These are phyloP conservation scores for Nycticebus coucang DNA, from an alignment of 2,113 vertebrate species.

Conservation along the genomic window DNA sequence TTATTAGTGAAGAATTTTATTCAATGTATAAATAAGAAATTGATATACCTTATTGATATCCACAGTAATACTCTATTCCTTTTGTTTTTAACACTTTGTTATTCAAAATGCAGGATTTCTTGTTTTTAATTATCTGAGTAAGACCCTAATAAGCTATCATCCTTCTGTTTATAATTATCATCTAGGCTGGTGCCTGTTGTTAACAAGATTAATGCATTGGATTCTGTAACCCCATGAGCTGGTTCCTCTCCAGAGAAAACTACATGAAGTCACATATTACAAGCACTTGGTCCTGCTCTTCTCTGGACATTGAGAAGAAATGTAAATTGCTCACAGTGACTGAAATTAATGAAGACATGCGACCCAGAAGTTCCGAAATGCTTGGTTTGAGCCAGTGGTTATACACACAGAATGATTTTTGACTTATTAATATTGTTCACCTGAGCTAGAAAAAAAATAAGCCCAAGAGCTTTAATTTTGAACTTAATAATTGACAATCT, in stretches of 20 bases:
- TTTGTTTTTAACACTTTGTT: not conserved
- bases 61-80: not conserved
- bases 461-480: not conserved
- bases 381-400: not conserved
- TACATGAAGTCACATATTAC: no score
- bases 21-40: not conserved
- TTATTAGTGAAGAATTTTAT: not conserved
- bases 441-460: not conserved
- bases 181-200: not conserved
- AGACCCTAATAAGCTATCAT: not conserved
- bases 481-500: not conserved
- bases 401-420: not conserved
- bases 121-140: not conserved
- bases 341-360: not conserved
- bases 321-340: not conserved
- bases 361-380: not conserved
- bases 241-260: not conserved
- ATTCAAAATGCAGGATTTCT: not conserved
- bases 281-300: not conserved
- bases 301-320: not conserved
- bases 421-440: not conserved
- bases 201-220: not conserved
- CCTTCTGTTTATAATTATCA: not conserved
- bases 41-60: not conserved
- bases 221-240: not conserved